Conservation (phyloP, 1,140 invertebrate species). For the Bombus balteatus region DNA sequence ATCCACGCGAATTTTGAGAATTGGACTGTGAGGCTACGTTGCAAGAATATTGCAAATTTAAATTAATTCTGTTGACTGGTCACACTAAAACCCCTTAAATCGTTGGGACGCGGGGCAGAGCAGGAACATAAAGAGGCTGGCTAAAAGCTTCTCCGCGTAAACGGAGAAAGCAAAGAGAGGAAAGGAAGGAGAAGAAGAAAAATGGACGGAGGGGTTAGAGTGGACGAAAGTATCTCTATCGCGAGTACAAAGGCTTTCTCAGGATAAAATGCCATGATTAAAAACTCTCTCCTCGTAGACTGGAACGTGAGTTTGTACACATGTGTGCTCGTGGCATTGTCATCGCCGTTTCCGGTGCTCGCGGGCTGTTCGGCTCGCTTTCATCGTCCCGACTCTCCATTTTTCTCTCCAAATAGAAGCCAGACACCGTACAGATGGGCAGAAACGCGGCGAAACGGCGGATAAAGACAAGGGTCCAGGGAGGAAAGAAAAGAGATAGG, state of each 20-base stretch:
- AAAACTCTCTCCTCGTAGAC: slow-evolving; percentile 29
- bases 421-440: neutral
- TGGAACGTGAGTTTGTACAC: neutral
- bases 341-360: neutral
- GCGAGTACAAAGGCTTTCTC: slow-evolving; percentile 35
- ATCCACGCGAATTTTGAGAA: too few species aligned
- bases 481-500: neutral
- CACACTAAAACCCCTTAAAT: neutral
- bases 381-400: neutral
- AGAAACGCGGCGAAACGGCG: neutral
- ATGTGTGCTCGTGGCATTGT: neutral
- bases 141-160: slow-evolving; percentile 10
- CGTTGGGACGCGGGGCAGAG: slow-evolving; percentile 9
- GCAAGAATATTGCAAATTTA: too few species aligned
- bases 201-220: neutral
- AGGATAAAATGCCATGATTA: slow-evolving; percentile 55
- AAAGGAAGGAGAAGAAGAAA: neutral
- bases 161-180: neutral
- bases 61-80: neutral
- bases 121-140: slow-evolving; percentile 9
- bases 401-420: slow-evolving; percentile 3
- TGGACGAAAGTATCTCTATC: slow-evolving; percentile 37
- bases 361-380: neutral
- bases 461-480: neutral
- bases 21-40: too few species aligned